Conservation (phyloP, 2,797 vertebrate species). For the Nasua narica region DNA sequence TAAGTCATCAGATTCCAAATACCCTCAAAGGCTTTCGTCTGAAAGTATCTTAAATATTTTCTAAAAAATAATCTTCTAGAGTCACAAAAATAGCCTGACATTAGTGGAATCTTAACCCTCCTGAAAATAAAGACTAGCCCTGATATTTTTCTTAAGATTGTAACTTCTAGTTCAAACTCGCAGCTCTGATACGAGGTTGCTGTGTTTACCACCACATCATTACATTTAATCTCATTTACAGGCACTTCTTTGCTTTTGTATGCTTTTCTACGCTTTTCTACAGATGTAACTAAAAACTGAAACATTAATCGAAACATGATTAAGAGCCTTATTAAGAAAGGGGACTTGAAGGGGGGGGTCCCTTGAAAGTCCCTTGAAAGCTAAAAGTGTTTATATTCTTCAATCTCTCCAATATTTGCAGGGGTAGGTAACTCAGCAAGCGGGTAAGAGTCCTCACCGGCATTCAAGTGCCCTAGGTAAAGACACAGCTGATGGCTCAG, state of each 20-base stretch:
- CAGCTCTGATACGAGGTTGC: background rate
- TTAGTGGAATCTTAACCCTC: background rate
- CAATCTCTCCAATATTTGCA: background rate
- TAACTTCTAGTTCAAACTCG: background rate
- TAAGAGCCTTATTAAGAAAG: background rate
- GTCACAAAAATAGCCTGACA: conserved; percentile 30
- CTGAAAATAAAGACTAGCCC: background rate
- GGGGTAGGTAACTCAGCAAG: background rate
- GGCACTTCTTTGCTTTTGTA: background rate
- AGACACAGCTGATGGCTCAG: background rate
- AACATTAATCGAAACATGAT: background rate
- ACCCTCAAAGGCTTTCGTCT: conserved; percentile 12
- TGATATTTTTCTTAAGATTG: background rate
- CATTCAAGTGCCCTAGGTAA: background rate
- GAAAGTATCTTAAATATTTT: background rate
- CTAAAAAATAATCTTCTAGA: background rate
- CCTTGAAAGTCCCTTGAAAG: background rate
- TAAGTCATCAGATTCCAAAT: conserved; percentile 16
- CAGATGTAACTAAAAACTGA: conserved; percentile 25
- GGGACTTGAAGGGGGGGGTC: too few relatives aligned
- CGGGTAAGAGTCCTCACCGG: background rate
- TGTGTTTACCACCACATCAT: background rate
- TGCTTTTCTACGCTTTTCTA: background rate
- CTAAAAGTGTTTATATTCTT: background rate
- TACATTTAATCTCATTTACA: background rate